Evolutionary conservation across 2,797 vertebrate genomes (phyloP).

Genomic region (Sebastiscus tertius): DNA sequence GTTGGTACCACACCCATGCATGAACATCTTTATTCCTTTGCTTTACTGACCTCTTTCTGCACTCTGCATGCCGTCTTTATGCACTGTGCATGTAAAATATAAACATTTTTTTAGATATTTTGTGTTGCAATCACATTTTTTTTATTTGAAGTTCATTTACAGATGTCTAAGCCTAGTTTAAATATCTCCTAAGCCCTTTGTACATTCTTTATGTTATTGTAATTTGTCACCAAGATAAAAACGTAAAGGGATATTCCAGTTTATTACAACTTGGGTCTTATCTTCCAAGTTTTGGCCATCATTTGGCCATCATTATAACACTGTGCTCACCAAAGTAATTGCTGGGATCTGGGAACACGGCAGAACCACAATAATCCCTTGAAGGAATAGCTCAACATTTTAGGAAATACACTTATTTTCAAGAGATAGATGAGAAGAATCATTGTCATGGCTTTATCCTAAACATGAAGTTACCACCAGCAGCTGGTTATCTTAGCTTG

Average conservation of each 20-base stretch:
- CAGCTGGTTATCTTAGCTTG: neutral
- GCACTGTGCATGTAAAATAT: neutral
- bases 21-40: neutral
- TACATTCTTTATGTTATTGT: neutral
- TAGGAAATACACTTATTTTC: neutral
- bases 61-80: neutral
- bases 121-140: neutral
- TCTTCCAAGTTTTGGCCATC: neutral
- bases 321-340: neutral
- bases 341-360: neutral
- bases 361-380: neutral
- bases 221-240: neutral
- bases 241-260: neutral
- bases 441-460: neutral
- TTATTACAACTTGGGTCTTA: neutral
- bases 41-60: neutral
- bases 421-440: neutral
- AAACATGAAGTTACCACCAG: neutral
- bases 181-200: neutral
- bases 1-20: constrained; percentile 36
- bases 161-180: neutral
- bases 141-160: neutral
- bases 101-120: neutral
- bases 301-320: neutral
- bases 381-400: neutral